Evolutionary conservation across 1,140 invertebrate genomes (phyloP).

Genomic region (Fopius arisanus): DNA sequence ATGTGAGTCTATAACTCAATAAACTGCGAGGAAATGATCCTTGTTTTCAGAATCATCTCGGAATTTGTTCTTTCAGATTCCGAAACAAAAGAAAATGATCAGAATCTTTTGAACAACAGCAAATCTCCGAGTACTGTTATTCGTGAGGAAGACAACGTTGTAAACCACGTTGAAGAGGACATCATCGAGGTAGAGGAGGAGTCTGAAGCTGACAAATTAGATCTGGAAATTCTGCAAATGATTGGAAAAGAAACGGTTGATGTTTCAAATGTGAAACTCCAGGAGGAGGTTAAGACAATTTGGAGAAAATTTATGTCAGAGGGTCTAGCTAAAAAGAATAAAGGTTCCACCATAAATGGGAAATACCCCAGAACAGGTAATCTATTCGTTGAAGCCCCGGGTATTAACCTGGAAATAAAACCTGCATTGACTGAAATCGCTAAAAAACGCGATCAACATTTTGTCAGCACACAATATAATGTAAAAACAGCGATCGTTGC

Average conservation of each 20-base stretch:
- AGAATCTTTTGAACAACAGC: neutral
- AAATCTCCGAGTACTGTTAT: neutral
- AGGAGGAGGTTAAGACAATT: neutral
- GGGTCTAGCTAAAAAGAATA: constrained; percentile 27
- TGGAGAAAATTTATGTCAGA: constrained; percentile 33
- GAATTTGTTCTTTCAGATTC: neutral
- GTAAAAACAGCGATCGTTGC: constrained; percentile 35
- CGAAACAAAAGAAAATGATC: neutral
- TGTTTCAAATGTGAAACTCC: neutral
- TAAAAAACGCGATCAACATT: constrained; percentile 36
- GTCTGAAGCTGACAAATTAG: neutral
- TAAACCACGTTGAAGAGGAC: neutral
- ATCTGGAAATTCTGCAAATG: neutral
- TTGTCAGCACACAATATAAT: constrained; percentile 28
- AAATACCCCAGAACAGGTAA: constrained; percentile 30
- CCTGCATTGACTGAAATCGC: constrained; percentile 27
- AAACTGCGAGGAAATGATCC: neutral
- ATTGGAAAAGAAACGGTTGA: neutral
- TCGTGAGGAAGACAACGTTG: neutral
- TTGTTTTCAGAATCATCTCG: neutral
- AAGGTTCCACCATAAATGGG: constrained; percentile 26
- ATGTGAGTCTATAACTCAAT: neutral
- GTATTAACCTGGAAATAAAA: constrained; percentile 30
- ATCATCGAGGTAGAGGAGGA: neutral
- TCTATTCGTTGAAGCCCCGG: constrained; percentile 28